Evolutionary conservation across 2,113 vertebrate genomes (phyloP).

Genomic region (Amblyornis subalaris): DNA sequence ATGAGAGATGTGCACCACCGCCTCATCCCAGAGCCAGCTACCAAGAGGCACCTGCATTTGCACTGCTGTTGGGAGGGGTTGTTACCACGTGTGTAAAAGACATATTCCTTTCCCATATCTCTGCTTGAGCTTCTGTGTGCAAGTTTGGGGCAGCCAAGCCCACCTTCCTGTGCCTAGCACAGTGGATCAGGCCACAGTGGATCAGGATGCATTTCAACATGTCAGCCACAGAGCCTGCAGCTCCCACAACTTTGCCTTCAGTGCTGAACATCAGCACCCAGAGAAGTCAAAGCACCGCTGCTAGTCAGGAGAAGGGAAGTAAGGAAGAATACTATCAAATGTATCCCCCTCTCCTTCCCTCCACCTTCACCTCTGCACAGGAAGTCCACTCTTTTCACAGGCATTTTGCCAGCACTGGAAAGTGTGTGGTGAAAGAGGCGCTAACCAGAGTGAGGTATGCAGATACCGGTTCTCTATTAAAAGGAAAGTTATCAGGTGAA

Average conservation of each 20-base stretch:
- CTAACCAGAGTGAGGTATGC: neutral
- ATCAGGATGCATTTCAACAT: neutral
- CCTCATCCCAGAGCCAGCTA: neutral
- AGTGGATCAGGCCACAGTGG: neutral
- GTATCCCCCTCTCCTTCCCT: neutral
- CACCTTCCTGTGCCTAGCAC: neutral
- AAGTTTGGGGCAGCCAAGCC: neutral
- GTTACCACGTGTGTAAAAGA: neutral
- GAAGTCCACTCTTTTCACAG: neutral
- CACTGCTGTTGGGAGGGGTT: neutral
- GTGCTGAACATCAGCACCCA: neutral
- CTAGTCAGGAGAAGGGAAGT: neutral
- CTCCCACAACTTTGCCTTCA: neutral
- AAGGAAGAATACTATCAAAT: neutral
- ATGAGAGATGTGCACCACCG: neutral
- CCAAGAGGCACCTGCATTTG: neutral
- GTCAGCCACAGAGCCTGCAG: neutral
- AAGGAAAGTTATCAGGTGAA: neutral
- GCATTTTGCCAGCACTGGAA: neutral
- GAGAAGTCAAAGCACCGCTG: neutral
- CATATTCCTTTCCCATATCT: neutral
- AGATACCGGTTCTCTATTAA: fast-evolving
- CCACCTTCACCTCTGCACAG: neutral
- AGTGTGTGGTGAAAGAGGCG: fast-evolving
- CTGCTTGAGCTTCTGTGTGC: neutral